A percentile compares a stretch with the other conserved stretches of the same genome.
Conservation (phyloP, 2,113 vertebrate species). For the Peucedramus taeniatus region DNA sequence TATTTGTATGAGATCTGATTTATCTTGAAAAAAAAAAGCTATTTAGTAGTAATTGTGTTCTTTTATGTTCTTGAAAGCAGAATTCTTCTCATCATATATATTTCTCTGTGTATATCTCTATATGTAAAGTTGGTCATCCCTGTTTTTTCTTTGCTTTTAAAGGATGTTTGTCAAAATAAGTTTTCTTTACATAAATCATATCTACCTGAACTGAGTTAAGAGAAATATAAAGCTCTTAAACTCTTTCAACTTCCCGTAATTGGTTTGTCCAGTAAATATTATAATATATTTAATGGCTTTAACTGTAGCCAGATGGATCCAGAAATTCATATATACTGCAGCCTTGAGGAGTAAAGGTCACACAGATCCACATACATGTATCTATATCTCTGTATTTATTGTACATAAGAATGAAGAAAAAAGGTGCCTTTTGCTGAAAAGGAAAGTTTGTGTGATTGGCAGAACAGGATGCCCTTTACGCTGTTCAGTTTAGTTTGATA, state of each 20-base stretch:
- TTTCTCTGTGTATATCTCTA: not conserved
- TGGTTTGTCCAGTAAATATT: not conserved
- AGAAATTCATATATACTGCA: not conserved
- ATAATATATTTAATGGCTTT: not conserved
- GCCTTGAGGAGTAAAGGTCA: not conserved
- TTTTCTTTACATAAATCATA: not conserved
- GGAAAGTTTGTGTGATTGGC: not conserved
- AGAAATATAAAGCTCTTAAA: not conserved
- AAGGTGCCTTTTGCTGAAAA: not conserved
- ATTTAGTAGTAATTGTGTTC: not conserved
- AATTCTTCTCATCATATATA: not conserved
- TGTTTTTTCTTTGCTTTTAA: not conserved
- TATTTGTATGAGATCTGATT: not conserved
- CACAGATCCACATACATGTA: no score
- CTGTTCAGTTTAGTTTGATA: not conserved
- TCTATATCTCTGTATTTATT: not conserved
- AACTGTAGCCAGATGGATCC: not conserved
- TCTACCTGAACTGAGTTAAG: not conserved
- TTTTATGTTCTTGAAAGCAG: not conserved
- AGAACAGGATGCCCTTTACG: not conserved
- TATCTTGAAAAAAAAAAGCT: not conserved
- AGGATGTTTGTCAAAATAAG: not conserved
- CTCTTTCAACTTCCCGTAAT: fast-evolving
- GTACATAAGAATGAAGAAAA: not conserved
- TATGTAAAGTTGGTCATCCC: not conserved